phyloP scores from a whole-genome alignment of 2,113 vertebrate species.

The Saguinus imperator region DNA sequence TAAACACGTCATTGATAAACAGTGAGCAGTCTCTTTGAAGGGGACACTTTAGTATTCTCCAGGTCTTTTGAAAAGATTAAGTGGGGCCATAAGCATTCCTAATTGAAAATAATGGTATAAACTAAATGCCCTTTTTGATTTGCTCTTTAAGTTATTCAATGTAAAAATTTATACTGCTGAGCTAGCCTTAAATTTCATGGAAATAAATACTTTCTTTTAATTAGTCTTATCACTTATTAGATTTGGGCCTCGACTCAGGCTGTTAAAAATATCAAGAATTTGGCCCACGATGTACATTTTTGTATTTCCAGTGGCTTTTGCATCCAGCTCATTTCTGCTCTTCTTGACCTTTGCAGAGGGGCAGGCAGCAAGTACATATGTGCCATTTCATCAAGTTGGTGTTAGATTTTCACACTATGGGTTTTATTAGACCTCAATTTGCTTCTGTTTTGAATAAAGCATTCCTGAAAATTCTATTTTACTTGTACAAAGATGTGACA shows the following conservation, averaged over 20 bases:
- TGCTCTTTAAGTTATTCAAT: background rate
- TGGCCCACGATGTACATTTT: no score
- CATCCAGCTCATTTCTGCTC: no score
- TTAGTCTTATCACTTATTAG: background rate
- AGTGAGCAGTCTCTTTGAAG: background rate
- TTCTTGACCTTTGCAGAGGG: background rate
- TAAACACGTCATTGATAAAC: background rate
- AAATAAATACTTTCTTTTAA: conserved; percentile 29
- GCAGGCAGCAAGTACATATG: background rate
- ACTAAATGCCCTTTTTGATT: background rate
- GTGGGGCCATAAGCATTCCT: background rate
- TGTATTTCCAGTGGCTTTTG: background rate
- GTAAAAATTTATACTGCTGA: background rate
- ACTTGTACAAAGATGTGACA: background rate
- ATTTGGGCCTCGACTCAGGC: background rate
- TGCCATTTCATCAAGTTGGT: background rate
- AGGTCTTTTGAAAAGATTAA: background rate
- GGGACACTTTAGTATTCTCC: background rate
- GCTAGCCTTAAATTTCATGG: background rate
- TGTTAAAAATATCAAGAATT: background rate
- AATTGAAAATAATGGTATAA: background rate
- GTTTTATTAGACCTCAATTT: background rate
- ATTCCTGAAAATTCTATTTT: background rate
- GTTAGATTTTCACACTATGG: background rate
- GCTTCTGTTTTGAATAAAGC: background rate